Percentiles rank a stretch among this genome's conserved stretches.
phyloP scores from a whole-genome alignment of 2,113 vertebrate species.

The Apaloderma vittatum region DNA sequence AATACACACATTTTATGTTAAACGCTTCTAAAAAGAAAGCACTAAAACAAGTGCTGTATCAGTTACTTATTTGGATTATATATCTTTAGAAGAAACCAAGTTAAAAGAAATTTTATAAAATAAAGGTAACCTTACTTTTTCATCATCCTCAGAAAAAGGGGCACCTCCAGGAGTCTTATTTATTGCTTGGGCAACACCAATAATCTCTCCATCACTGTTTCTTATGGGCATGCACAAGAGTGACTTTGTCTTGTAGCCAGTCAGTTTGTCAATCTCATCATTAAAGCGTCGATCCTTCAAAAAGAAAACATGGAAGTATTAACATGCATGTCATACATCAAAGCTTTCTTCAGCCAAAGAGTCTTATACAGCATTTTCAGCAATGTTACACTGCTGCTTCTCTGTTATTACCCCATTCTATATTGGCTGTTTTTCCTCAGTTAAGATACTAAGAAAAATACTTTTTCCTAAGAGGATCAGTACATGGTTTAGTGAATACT shows the following conservation, averaged over 20 bases:
- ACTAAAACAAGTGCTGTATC: background rate
- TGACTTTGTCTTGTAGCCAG: slow-evolving; percentile 98
- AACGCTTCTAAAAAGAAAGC: background rate
- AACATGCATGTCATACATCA: background rate
- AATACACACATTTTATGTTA: background rate
- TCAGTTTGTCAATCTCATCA: slow-evolving; percentile 98
- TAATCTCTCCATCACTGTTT: slow-evolving; percentile 95
- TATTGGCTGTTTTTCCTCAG: background rate
- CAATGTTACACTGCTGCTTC: background rate
- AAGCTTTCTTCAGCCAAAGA: background rate
- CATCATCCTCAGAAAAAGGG: slow-evolving; percentile 95
- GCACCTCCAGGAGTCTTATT: slow-evolving; percentile 93
- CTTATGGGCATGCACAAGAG: slow-evolving; percentile 96
- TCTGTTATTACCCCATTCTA: background rate
- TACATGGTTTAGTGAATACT: background rate
- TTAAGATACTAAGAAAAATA: background rate
- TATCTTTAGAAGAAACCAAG: background rate
- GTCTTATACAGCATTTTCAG: background rate
- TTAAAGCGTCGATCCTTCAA: slow-evolving; percentile 95
- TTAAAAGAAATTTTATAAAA: background rate
- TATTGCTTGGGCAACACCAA: slow-evolving; percentile 96
- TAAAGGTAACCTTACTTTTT: slow-evolving; percentile 87
- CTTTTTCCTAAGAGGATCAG: background rate
- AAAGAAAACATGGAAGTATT: slow-evolving; percentile 39
- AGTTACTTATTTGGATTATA: background rate